phyloP scores from a whole-genome alignment of 2,888 invertebrate species.

The Tachina fera region DNA sequence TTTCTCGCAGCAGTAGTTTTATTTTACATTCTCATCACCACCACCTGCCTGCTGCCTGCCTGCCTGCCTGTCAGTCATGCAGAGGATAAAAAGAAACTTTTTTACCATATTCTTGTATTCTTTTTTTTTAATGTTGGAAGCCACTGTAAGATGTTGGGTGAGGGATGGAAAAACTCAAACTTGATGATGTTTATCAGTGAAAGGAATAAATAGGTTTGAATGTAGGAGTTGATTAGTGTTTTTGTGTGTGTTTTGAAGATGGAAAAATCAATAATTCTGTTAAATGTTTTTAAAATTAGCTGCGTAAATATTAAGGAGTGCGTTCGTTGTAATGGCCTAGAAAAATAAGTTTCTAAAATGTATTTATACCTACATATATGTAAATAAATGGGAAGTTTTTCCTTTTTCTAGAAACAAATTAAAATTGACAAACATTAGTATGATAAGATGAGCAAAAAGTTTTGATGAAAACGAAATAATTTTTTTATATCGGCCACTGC shows the following conservation, averaged over 20 bases:
- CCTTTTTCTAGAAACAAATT: too few species aligned
- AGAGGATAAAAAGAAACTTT: slow-evolving; percentile 31
- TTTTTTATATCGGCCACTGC: too few species aligned
- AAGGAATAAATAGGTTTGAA: slow-evolving; percentile 12
- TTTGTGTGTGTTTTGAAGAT: not conserved
- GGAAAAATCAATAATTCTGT: slow-evolving; percentile 52
- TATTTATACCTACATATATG: too few species aligned
- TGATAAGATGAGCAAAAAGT: too few species aligned
- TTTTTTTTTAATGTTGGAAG: not conserved
- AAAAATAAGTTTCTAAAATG: too few species aligned
- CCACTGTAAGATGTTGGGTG: slow-evolving; percentile 35
- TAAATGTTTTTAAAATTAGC: slow-evolving; percentile 6
- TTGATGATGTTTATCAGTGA: slow-evolving; percentile 46
- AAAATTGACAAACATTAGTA: too few species aligned
- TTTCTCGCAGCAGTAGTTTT: slow-evolving; percentile 19
- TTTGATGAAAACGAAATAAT: too few species aligned
- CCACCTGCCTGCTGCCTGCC: not conserved
- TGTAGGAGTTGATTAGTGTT: not conserved
- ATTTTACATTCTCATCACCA: slow-evolving; percentile 51
- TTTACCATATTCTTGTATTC: not conserved
- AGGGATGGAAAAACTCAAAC: slow-evolving; percentile 1
- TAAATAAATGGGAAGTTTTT: too few species aligned
- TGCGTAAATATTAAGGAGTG: too few species aligned
- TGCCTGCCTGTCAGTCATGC: not conserved
- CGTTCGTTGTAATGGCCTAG: too few species aligned